phyloP scores from a whole-genome alignment of 2,888 invertebrate genomes.

The Zhuqinia jingwanae region DNA sequence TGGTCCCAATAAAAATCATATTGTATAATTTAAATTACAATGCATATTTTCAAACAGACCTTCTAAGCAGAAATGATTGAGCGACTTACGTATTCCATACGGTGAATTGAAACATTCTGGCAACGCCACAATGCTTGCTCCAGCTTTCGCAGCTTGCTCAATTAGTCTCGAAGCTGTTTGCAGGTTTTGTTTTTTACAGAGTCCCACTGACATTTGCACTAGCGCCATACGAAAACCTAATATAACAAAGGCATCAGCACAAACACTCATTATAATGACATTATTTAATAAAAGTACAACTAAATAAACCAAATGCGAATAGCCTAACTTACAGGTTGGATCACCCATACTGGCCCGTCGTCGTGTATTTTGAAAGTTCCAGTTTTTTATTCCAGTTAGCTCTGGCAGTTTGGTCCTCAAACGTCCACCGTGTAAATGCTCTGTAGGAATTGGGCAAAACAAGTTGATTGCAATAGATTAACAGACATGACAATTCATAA shows the following conservation, averaged over 20 bases:
- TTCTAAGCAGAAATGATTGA: conserved; percentile 16
- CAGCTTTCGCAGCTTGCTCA: conserved; percentile 85
- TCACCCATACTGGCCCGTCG: too few species aligned
- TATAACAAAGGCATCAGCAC: background rate
- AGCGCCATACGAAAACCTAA: conserved; percentile 88
- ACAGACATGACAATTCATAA: too few species aligned
- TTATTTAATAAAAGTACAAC: too few species aligned
- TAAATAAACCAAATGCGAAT: too few species aligned
- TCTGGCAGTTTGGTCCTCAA: too few species aligned
- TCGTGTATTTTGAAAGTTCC: too few species aligned
- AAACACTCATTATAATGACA: too few species aligned
- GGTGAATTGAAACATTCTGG: conserved; percentile 98
- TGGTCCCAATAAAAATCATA: background rate
- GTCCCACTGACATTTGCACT: conserved; percentile 90
- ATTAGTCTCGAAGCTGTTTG: conserved; percentile 87
- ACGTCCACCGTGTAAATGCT: too few species aligned
- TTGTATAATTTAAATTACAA: conserved; percentile 17
- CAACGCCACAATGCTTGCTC: conserved; percentile 86
- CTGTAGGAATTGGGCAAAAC: too few species aligned
- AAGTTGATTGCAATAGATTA: too few species aligned
- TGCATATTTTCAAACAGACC: background rate
- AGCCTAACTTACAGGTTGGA: too few species aligned
- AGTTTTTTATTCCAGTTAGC: too few species aligned
- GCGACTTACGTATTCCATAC: conserved; percentile 89
- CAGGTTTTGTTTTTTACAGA: conserved; percentile 89